Evolutionary conservation across 2,888 invertebrate species (phyloP), one percentile per base, ranked within the genome.

Genomic region (Epicampocera succincta): DNA sequence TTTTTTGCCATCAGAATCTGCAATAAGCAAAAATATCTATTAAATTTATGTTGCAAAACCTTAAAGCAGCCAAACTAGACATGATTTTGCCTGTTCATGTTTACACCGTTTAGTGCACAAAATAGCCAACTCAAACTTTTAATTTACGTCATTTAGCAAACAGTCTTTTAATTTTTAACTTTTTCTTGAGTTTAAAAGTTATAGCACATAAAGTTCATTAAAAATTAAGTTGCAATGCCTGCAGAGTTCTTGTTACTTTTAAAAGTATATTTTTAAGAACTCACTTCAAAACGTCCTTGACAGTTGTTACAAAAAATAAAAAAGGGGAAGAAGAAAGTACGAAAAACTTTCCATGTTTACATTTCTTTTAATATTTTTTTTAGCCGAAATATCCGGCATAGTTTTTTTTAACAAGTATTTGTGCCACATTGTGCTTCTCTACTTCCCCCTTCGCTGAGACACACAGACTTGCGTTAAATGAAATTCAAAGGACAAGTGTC

Each of bases 241-340:
- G 38, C 54, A 29, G 21, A 38, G 29, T 38, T 75, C 42, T 61
- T 52, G 8, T 13, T 21, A 13, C 21, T 46, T 21, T 61, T 52
- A 17, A 17, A 4, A 9, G 21, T 19, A 17, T 1, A 50, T 19
- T 25, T 60, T 63, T 33, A 44, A 42, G 42, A 12, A 42, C 29
- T 29, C 54, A 77, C 61, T 73, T 56, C n/a, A 68, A 56, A 42
- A 48, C 54, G 69, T 74, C 77, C 81, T 82, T 82, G 73, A 82
- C 58, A 44, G 5, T 33, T 33, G 33, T 33, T 21, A 9, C 33
- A 33, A 6, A 33, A 33, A 33, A n/a, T n/a, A n/a, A n/a, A 25
- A 25, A 25, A 25, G 2, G 5, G 3, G n/a, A 42, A 25, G n/a
- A n/a, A n/a, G n/a, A n/a, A n/a, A 17, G 42, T 44, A 44, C 29